Percentiles rank a stretch among this genome's conserved stretches.
These are phyloP conservation scores for Nephrocerus scutellatus DNA, from an alignment of 2,888 invertebrate species.

Conservation along the genomic window DNA sequence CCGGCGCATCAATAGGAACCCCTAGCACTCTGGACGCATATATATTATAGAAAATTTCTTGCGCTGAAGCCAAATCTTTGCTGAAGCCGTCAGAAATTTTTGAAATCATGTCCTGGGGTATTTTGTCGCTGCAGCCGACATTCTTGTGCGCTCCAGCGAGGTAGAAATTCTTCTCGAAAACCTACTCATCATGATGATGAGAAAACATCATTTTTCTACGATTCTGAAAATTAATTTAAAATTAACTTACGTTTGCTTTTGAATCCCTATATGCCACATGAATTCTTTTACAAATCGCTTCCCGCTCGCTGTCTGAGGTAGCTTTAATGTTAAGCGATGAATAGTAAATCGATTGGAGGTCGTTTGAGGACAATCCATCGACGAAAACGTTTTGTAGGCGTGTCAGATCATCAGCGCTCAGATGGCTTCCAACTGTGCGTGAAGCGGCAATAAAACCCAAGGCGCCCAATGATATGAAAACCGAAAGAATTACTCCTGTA, in stretches of 20 bases:
- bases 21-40: slow-evolving; percentile 63
- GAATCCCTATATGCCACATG: slow-evolving; percentile 35
- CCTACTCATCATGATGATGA: too few species aligned
- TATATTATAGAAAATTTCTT: slow-evolving; percentile 69
- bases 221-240: too few species aligned
- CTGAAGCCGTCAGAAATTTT: slow-evolving; percentile 56
- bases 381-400: slow-evolving; percentile 44
- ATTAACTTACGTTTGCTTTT: slow-evolving; percentile 49
- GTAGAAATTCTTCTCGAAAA: slow-evolving; percentile 57
- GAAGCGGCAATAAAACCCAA: slow-evolving; percentile 26
- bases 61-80: slow-evolving; percentile 58
- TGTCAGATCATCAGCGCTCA: slow-evolving; percentile 37
- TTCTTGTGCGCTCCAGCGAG: slow-evolving; percentile 58
- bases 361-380: slow-evolving; percentile 53
- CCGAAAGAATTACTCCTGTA: too few species aligned
- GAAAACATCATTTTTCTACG: too few species aligned
- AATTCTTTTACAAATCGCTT: slow-evolving; percentile 51
- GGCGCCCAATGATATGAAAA: too few species aligned
- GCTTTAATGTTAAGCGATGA: slow-evolving; percentile 65
- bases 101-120: slow-evolving; percentile 50
- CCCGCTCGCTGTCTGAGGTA: slow-evolving; percentile 54
- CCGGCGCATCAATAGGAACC: slow-evolving; percentile 58
- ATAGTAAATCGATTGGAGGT: slow-evolving; percentile 63
- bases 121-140: slow-evolving; percentile 51
- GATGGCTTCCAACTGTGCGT: slow-evolving; percentile 40